Percentiles rank a stretch among this genome's conserved stretches.
Evolutionary conservation across 2,888 invertebrate genomes (phyloP).

Genomic region (Sthenelais limicola): DNA sequence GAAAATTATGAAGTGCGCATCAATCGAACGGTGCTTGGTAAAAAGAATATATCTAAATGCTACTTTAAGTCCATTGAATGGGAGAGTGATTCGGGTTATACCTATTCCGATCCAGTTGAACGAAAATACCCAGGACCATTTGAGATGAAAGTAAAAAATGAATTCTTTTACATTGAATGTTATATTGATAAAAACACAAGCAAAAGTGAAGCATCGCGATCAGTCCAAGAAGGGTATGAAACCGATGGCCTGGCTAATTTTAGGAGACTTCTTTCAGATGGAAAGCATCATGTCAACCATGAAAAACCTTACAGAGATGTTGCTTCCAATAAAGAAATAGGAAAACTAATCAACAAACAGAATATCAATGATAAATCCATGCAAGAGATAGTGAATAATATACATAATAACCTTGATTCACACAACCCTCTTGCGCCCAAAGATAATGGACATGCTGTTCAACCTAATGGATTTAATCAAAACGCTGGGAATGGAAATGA

Average conservation of each 20-base stretch:
- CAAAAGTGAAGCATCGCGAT: too few relatives aligned
- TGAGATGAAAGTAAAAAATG: conserved; percentile 44
- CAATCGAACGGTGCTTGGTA: conserved; percentile 52
- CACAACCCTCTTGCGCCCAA: too few relatives aligned
- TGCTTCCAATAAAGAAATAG: background rate
- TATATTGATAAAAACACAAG: conserved; percentile 21
- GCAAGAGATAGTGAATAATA: conserved; percentile 12
- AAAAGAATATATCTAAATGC: conserved; percentile 45
- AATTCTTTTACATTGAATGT: conserved; percentile 43
- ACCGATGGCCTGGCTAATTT: background rate
- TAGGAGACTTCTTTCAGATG: background rate
- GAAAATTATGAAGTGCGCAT: conserved; percentile 53
- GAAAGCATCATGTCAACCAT: background rate
- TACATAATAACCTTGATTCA: too few relatives aligned
- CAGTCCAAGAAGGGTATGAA: too few relatives aligned
- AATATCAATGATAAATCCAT: conserved; percentile 20
- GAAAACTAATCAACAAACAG: background rate
- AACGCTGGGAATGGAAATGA: too few relatives aligned
- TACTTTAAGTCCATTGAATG: conserved; percentile 47
- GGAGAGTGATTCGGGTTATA: conserved; percentile 28
- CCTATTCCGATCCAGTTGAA: conserved; percentile 23
- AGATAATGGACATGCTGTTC: too few relatives aligned
- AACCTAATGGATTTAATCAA: too few relatives aligned
- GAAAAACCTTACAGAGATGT: too few relatives aligned
- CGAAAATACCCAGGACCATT: conserved; percentile 22